Evolutionary conservation across 2,797 vertebrate species (phyloP).

Genomic region (Menidia menidia): DNA sequence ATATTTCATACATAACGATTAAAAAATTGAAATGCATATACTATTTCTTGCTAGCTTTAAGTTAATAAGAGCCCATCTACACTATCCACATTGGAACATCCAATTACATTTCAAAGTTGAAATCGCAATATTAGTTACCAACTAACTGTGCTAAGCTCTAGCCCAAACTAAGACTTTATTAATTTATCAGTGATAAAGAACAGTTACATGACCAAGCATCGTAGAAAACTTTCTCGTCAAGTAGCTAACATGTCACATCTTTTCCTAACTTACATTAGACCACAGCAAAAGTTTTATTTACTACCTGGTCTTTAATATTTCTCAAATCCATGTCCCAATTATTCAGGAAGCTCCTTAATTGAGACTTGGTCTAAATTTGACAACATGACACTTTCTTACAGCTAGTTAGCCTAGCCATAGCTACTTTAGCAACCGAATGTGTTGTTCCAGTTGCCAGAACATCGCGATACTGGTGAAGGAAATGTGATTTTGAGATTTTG

Average conservation of each 20-base stretch:
- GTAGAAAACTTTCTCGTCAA: slow-evolving; percentile 62
- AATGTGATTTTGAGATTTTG: slow-evolving; percentile 27
- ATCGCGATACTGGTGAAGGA: slow-evolving; percentile 61
- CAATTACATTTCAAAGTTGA: background rate
- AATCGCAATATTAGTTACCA: background rate
- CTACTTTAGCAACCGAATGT: slow-evolving; percentile 43
- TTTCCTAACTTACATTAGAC: slow-evolving; percentile 9
- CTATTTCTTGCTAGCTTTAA: background rate
- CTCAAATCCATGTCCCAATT: slow-evolving; percentile 88
- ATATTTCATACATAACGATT: background rate
- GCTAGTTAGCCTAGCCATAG: slow-evolving; percentile 69
- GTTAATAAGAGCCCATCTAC: background rate
- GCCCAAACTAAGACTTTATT: background rate
- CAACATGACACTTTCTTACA: slow-evolving; percentile 61
- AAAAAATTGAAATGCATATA: background rate
- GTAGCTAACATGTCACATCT: slow-evolving; percentile 55
- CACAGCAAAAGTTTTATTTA: slow-evolving; percentile 14
- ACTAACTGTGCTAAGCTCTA: too few relatives aligned
- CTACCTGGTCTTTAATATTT: slow-evolving; percentile 92
- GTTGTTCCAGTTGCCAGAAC: slow-evolving; percentile 21
- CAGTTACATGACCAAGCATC: slow-evolving; percentile 20
- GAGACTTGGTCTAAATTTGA: slow-evolving; percentile 51
- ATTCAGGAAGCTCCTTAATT: slow-evolving; percentile 79
- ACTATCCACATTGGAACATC: background rate
- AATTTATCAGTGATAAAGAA: background rate